phyloP scores from a whole-genome alignment of 2,888 invertebrate genomes.

The Rhingia campestris region DNA sequence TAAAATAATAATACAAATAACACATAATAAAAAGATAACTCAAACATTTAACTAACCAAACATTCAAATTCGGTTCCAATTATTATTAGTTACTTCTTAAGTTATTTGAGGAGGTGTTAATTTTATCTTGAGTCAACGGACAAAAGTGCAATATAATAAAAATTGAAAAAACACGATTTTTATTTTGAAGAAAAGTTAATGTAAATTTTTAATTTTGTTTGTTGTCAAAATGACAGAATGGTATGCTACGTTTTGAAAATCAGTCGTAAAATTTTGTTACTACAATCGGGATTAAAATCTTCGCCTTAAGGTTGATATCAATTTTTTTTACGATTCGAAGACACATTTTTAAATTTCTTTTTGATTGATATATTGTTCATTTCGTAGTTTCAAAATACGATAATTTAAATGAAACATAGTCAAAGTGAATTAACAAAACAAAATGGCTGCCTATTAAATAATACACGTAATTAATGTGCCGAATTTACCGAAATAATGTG shows the following conservation, averaged over 20 bases:
- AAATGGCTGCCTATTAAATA: slow-evolving; percentile 43
- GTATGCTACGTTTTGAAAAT: slow-evolving; percentile 39
- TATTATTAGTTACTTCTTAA: slow-evolving; percentile 25
- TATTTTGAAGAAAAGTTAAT: slow-evolving; percentile 18
- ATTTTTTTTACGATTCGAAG: slow-evolving; percentile 20
- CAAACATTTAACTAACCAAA: slow-evolving; percentile 13
- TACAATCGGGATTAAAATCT: slow-evolving; percentile 49
- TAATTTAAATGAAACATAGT: slow-evolving; percentile 22
- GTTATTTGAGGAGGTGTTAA: slow-evolving; percentile 35
- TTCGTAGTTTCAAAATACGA: not conserved
- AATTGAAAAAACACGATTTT: slow-evolving; percentile 14
- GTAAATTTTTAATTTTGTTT: slow-evolving; percentile 1
- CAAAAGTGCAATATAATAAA: slow-evolving; percentile 65
- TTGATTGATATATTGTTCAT: not conserved
- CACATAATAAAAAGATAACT: slow-evolving; percentile 44
- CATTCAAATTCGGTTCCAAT: slow-evolving; percentile 26
- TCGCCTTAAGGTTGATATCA: slow-evolving; percentile 37
- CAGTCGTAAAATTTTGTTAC: slow-evolving; percentile 60
- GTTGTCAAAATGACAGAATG: too few relatives aligned
- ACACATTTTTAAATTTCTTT: slow-evolving; percentile 14
- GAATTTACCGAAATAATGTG: slow-evolving; percentile 37
- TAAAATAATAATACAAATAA: slow-evolving; percentile 77
- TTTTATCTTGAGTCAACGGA: slow-evolving; percentile 51
- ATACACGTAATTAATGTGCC: slow-evolving; percentile 62
- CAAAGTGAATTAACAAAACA: slow-evolving; percentile 33